These are phyloP conservation scores for Caligus rogercresseyi DNA, from an alignment of 1,140 invertebrate species.

Conservation along the genomic window DNA sequence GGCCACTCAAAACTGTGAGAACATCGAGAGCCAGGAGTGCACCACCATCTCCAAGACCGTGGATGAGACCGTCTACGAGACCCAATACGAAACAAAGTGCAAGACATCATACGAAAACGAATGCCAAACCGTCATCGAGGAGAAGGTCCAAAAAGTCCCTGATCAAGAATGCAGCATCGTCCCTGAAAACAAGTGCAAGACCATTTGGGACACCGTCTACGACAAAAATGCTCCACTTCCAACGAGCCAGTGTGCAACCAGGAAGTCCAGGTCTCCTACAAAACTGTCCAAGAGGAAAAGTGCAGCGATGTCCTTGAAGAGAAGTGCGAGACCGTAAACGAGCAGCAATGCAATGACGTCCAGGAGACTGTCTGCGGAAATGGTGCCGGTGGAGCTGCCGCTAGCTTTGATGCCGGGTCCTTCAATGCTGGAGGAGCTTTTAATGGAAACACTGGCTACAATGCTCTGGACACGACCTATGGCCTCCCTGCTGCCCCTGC, in stretches of 20 bases:
- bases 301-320: slow-evolving; percentile 9
- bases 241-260: not conserved
- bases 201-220: not conserved
- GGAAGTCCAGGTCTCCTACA: not conserved
- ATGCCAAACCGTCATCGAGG: slow-evolving; percentile 2
- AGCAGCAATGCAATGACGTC: not conserved
- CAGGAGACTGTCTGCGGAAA: slow-evolving; percentile 7
- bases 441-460: not conserved
- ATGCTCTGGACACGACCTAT: not conserved
- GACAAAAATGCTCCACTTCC: slow-evolving; percentile 5
- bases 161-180: slow-evolving; percentile 14
- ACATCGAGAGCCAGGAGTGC: slow-evolving; percentile 1
- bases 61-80: slow-evolving; percentile 2
- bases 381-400: not conserved
- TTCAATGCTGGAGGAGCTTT: no score
- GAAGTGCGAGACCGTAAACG: slow-evolving; percentile 1
- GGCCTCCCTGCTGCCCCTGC: not conserved
- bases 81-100: not conserved
- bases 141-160: not conserved
- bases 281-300: not conserved
- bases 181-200: slow-evolving; percentile 5
- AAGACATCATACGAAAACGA: not conserved
- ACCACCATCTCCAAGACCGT: not conserved
- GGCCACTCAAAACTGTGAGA: not conserved
- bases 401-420: not conserved